Evolutionary conservation across 2,797 vertebrate species (phyloP), one percentile per base, ranked within the genome.

Genomic region (Tokudaia tokunoshimensis): DNA sequence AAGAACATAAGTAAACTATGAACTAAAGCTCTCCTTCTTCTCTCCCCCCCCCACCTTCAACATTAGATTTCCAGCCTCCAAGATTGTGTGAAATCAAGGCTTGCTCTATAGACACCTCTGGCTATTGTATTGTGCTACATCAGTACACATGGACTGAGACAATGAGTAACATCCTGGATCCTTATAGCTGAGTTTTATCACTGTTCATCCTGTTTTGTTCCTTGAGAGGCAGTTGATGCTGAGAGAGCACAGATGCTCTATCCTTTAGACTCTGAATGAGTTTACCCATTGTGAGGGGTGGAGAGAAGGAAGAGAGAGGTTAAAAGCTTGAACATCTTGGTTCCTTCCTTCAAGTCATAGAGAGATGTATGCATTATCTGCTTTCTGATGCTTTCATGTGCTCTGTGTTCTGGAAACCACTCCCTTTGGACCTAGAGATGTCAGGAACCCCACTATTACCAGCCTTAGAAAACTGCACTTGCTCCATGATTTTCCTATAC

Each of bases 181-280:
- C 83, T 88, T 34, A 47, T 0, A 65, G 29, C 47, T 65, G 1
- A 15, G 88, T 20, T 78, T 37, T 70, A 34, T 65, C 7, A 55
- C 90, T 96, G 63, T 57, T 92, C 75, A 90, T 72, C 12, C 59
- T 52, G 10, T 31, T 80, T 24, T 78, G 41, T 81, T 37, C 52
- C 83, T 57, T 11, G 12, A 57, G 79, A 95, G 65, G 55, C 72
- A 89, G 57, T 29, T 2, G 41, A 78, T 57, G 15, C n/a, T 57
- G 50, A 74, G 78, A 70, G 41, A 81, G 74, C 93, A 94, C n/a
- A 57, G 55, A 34, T 81, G 26, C 65, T 81, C 95, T 74, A 89
- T 67, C 72, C 67, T 93, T n/a, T 37, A 34, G 67, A 59, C 88
- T 94, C 86, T 93, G 59, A 70, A 50, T 26, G 80, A 92, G 19